phyloP scores from a whole-genome alignment of 2,888 invertebrate genomes.

The Alentia gelatinosa region DNA sequence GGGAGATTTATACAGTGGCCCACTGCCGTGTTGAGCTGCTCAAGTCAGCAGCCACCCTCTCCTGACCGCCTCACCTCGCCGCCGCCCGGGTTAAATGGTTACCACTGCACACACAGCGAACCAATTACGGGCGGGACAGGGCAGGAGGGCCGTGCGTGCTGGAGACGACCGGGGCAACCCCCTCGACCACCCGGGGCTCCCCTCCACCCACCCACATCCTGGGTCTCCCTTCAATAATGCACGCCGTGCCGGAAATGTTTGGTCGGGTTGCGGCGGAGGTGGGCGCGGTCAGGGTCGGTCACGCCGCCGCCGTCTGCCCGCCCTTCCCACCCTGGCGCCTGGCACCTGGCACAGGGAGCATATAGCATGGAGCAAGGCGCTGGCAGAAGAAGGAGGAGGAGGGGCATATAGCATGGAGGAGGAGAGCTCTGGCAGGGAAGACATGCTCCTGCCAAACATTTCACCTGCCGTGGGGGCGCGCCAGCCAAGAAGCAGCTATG shows the following conservation, averaged over 20 bases:
- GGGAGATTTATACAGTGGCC: too few relatives aligned
- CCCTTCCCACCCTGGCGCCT: not conserved
- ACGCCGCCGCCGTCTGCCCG: not conserved
- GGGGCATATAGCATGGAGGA: not conserved
- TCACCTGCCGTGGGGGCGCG: not conserved
- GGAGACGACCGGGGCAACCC: too few relatives aligned
- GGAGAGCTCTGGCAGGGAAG: not conserved
- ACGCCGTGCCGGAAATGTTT: not conserved
- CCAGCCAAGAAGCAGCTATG: not conserved
- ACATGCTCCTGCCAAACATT: not conserved
- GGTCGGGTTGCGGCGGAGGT: not conserved
- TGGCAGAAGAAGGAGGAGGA: not conserved
- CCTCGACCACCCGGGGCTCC: not conserved
- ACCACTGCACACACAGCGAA: slow-evolving; percentile 30
- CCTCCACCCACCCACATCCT: not conserved
- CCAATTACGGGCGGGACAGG: not conserved
- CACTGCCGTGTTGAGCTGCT: not conserved
- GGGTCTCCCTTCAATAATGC: slow-evolving; percentile 21
- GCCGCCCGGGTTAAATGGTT: slow-evolving; percentile 23
- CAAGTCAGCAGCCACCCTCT: not conserved
- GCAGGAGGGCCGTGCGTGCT: not conserved
- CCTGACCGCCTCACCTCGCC: slow-evolving; percentile 1
- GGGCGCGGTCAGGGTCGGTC: not conserved
- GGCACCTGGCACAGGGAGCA: not conserved
- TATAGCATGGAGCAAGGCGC: not conserved